Evolutionary conservation across 2,113 vertebrate species (phyloP).

Genomic region (Rhinopomastus cyanomelas): DNA sequence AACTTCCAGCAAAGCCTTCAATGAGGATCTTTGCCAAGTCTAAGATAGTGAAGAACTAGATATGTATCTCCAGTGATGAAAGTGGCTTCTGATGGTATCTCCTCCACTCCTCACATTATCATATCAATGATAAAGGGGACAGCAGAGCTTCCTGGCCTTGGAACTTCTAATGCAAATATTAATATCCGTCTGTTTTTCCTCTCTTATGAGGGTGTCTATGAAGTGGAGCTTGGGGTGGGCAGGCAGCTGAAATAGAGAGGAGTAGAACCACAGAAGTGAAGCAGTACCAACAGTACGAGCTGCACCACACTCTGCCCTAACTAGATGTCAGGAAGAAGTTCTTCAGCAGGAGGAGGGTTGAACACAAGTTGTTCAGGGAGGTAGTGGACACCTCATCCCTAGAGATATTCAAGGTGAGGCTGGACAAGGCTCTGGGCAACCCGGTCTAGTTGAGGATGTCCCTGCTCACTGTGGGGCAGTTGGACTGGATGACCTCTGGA

Average conservation of each 20-base stretch:
- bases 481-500: no score
- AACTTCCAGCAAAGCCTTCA: conserved; percentile 8
- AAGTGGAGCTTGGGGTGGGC: neutral
- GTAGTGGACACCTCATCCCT: no score
- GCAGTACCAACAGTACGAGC: accelerated
- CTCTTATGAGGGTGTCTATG: neutral
- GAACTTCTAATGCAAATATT: neutral
- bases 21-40: neutral
- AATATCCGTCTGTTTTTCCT: neutral
- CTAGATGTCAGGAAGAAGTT: no score
- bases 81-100: conserved; percentile 34
- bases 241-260: neutral
- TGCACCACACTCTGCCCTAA: no score
- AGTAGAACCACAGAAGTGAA: neutral
- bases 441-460: no score
- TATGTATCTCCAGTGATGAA: conserved; percentile 50
- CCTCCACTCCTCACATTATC: conserved; percentile 13
- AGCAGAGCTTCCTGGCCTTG: neutral
- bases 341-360: no score
- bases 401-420: no score
- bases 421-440: no score
- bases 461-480: no score
- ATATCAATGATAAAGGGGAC: conserved; percentile 11
- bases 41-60: no score
- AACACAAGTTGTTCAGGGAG: no score